A percentile compares a stretch with the other conserved stretches of the same genome.
These are phyloP conservation scores for Plebejus argus DNA, from an alignment of 2,888 invertebrate genomes.

Conservation along the genomic window DNA sequence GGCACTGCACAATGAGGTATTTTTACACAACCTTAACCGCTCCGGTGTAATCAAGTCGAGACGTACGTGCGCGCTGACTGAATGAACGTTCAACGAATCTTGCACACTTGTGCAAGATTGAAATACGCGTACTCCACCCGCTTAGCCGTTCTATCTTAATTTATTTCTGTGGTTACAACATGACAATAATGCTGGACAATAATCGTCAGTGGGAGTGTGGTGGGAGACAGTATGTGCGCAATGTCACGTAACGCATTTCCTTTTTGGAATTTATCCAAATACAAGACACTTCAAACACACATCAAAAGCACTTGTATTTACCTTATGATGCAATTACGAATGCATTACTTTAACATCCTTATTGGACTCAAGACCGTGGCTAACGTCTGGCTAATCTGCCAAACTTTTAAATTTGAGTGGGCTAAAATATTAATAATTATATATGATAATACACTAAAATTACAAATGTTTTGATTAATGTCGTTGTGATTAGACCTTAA, in stretches of 20 bases:
- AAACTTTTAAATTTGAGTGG: not conserved
- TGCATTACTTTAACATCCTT: not conserved
- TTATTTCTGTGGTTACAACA: too few relatives aligned
- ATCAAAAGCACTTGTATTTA: not conserved
- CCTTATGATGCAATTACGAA: not conserved
- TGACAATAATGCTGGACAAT: not conserved
- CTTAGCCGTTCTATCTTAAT: too few relatives aligned
- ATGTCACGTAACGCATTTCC: not conserved
- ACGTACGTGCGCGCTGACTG: too few relatives aligned
- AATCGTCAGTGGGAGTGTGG: not conserved
- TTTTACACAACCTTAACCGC: too few relatives aligned
- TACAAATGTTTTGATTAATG: not conserved
- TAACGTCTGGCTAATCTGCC: not conserved
- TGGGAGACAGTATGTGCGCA: not conserved
- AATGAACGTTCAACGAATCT: too few relatives aligned
- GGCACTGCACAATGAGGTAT: too few relatives aligned
- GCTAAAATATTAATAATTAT: not conserved
- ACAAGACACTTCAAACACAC: not conserved
- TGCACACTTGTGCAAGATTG: too few relatives aligned
- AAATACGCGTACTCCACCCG: too few relatives aligned
- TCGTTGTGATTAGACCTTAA: slow-evolving; percentile 21
- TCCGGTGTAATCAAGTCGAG: too few relatives aligned
- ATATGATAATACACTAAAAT: not conserved
- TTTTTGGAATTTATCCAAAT: not conserved
- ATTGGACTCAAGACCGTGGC: not conserved